Percentiles rank a stretch among this genome's conserved stretches.
Evolutionary conservation across 1,140 invertebrate genomes (phyloP).

Genomic region (Drosophila littoralis): DNA sequence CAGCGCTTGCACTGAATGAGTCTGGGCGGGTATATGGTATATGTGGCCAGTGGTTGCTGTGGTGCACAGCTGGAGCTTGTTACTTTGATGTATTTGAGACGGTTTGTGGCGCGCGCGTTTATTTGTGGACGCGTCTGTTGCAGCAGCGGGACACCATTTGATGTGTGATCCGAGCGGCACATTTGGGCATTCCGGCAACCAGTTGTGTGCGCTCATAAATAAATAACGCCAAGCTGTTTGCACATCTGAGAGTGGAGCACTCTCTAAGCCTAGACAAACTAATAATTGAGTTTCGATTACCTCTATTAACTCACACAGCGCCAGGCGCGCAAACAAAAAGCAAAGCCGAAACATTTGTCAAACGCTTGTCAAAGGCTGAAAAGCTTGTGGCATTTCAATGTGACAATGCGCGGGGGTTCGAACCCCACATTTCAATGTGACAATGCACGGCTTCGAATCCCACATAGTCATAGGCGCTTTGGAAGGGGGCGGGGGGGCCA

Average conservation of each 20-base stretch:
- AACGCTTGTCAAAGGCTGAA: slow-evolving; percentile 67
- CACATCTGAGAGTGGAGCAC: slow-evolving; percentile 10
- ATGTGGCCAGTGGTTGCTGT: slow-evolving; percentile 48
- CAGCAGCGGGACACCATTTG: slow-evolving; percentile 69
- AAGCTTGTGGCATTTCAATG: slow-evolving; percentile 41
- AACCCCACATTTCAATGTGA: neutral
- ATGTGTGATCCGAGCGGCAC: slow-evolving; percentile 30
- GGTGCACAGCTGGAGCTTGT: slow-evolving; percentile 80
- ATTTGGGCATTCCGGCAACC: slow-evolving; percentile 1
- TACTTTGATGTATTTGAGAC: slow-evolving; percentile 81
- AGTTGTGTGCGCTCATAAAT: slow-evolving; percentile 18
- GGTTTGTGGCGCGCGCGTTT: slow-evolving; percentile 63
- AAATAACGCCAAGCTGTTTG: slow-evolving; percentile 17
- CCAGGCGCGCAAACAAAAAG: slow-evolving; percentile 30
- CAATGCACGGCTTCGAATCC: no score
- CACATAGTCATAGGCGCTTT: no score
- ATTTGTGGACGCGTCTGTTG: slow-evolving; percentile 71
- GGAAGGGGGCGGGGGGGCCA: neutral
- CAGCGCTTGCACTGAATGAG: neutral
- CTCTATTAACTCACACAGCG: slow-evolving; percentile 3
- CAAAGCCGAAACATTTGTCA: slow-evolving; percentile 76
- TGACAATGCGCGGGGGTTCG: slow-evolving; percentile 30
- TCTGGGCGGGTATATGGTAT: neutral
- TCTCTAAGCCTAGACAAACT: slow-evolving; percentile 14
- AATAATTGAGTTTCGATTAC: slow-evolving; percentile 43